Evolutionary conservation across 2,888 invertebrate species (phyloP).

Genomic region (Dastarcus helophoroides): DNA sequence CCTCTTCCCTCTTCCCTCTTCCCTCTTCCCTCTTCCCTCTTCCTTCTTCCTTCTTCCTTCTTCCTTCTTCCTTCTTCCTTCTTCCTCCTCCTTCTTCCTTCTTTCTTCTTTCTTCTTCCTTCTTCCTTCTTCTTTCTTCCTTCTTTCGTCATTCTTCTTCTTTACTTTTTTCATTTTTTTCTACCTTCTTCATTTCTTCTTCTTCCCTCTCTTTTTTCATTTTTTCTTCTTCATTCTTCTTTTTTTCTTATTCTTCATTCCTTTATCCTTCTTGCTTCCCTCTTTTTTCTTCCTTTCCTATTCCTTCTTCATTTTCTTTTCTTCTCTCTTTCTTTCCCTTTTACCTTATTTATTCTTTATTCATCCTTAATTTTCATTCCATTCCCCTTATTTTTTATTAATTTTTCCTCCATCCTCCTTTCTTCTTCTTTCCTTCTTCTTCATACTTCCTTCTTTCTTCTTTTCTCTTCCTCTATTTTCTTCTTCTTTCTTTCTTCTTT

Average conservation of each 20-base stretch:
- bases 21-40: no score
- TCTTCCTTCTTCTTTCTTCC: neutral
- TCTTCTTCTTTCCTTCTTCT: constrained; percentile 13
- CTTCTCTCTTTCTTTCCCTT: no score
- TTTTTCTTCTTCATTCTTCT: no score
- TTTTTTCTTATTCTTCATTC: no score
- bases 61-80: no score
- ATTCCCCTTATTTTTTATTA: constrained; percentile 11
- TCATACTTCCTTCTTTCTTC: no score
- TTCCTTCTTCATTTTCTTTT: no score
- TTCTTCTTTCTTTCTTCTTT: constrained; percentile 36
- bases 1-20: constrained; percentile 2
- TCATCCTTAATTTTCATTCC: constrained; percentile 14
- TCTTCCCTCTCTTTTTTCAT: constrained; percentile 19
- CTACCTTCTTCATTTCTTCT: constrained; percentile 19
- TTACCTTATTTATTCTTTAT: constrained; percentile 17
- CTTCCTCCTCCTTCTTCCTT: constrained; percentile 1
- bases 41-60: constrained; percentile 2
- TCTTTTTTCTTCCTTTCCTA: no score
- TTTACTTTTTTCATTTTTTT: no score
- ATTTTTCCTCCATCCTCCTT: constrained; percentile 8
- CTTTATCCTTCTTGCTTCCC: no score
- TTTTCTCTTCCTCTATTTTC: constrained; percentile 34
- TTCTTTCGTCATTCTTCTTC: constrained; percentile 3
- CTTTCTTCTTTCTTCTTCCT: neutral